These are phyloP conservation scores for Deroplatys truncata DNA, from an alignment of 2,888 invertebrate genomes.

Conservation along the genomic window DNA sequence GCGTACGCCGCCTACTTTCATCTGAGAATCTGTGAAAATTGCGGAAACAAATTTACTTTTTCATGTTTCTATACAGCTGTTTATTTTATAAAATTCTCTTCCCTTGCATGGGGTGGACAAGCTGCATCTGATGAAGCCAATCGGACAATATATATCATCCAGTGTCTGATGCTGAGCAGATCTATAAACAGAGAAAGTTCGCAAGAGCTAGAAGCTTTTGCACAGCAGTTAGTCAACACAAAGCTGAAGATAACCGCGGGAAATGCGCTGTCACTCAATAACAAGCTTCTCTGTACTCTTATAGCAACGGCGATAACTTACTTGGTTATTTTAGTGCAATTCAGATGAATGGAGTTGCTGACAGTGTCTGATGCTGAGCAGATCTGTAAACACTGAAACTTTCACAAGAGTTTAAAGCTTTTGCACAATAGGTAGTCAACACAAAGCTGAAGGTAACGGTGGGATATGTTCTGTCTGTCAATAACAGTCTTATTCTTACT, in stretches of 20 bases:
- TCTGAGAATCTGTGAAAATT: background rate
- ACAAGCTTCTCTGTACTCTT: background rate
- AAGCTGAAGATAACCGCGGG: background rate
- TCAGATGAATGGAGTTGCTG: background rate
- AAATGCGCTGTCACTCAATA: background rate
- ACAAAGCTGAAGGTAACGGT: background rate
- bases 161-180: background rate
- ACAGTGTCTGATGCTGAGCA: rapidly evolving
- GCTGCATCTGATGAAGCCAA: background rate
- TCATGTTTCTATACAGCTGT: background rate
- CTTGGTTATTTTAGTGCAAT: background rate
- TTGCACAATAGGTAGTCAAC: background rate
- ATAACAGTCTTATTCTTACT: background rate
- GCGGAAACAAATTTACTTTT: background rate
- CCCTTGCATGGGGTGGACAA: background rate
- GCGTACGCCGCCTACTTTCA: background rate
- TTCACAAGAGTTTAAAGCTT: no score
- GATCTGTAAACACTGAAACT: no score
- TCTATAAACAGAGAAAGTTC: background rate
- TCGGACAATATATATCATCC: background rate
- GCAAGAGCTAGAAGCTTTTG: background rate
- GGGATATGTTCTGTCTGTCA: background rate
- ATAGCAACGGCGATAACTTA: background rate
- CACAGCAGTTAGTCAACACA: background rate
- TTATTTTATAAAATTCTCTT: background rate